These are phyloP conservation scores for Tipula helvola DNA, from an alignment of 2,888 invertebrate species.

Conservation along the genomic window DNA sequence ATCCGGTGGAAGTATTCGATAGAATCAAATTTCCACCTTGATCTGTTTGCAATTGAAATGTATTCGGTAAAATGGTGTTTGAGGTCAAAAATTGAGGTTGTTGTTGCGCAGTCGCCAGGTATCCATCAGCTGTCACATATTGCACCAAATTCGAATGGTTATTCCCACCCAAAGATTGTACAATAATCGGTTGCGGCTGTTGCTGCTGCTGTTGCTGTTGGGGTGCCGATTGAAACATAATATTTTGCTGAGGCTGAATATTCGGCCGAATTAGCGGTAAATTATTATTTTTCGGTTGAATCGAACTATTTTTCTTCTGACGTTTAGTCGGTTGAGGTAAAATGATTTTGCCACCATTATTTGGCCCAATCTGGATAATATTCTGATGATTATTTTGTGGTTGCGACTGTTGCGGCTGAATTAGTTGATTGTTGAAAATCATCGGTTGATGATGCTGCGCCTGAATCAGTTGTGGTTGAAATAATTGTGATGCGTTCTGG, in stretches of 20 bases:
- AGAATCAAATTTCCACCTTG: slow-evolving; percentile 46
- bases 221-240: slow-evolving; percentile 20
- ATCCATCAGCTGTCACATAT: slow-evolving; percentile 26
- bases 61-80: slow-evolving; percentile 43
- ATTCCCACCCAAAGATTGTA: slow-evolving; percentile 44
- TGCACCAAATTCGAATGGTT: slow-evolving; percentile 38
- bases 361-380: slow-evolving; percentile 15
- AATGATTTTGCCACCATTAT: neutral
- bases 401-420: neutral
- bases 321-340: slow-evolving; percentile 39
- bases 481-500: slow-evolving; percentile 10
- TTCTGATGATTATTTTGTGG: neutral
- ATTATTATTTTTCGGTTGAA: slow-evolving; percentile 20
- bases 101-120: slow-evolving; percentile 43
- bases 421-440: slow-evolving; percentile 17
- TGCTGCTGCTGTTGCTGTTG: slow-evolving; percentile 39
- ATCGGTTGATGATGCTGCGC: slow-evolving; percentile 16
- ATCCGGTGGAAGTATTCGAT: slow-evolving; percentile 40
- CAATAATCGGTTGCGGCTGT: slow-evolving; percentile 49
- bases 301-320: slow-evolving; percentile 38
- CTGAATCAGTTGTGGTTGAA: slow-evolving; percentile 12
- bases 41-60: slow-evolving; percentile 49
- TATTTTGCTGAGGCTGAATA: slow-evolving; percentile 22
- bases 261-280: slow-evolving; percentile 22
- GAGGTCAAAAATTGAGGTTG: slow-evolving; percentile 43